These are phyloP conservation scores for Brachionus rotundiformis DNA, from an alignment of 1,140 invertebrate species.

Conservation along the genomic window DNA sequence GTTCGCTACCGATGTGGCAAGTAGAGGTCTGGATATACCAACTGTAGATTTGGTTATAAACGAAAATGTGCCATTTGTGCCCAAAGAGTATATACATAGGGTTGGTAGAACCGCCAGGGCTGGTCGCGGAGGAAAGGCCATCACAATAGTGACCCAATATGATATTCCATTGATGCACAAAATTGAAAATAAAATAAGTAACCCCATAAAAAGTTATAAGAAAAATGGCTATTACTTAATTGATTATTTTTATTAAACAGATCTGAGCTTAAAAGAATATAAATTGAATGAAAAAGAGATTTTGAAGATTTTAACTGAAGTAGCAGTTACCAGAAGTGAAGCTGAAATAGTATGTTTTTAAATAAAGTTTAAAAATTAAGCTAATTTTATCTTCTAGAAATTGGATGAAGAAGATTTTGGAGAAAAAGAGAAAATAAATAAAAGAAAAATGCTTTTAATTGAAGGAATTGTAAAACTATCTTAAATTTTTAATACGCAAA, in stretches of 20 bases:
- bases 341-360: conserved; percentile 41
- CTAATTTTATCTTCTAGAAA: conserved; percentile 32
- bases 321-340: conserved; percentile 43
- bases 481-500: no score
- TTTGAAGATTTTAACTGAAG: conserved; percentile 49
- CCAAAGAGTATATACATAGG: conserved; percentile 64
- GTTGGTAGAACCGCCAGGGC: conserved; percentile 64
- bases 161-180: conserved; percentile 82
- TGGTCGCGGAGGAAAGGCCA: conserved; percentile 67
- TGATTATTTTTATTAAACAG: background rate
- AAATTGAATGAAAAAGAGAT: conserved; percentile 52
- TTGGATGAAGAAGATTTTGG: conserved; percentile 52
- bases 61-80: conserved; percentile 64
- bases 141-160: conserved; percentile 86
- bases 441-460: conserved; percentile 50
- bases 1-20: conserved; percentile 64
- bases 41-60: conserved; percentile 65
- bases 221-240: background rate
- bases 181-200: conserved; percentile 80
- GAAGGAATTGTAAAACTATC: conserved; percentile 46
- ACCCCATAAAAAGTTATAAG: conserved; percentile 51
- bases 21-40: conserved; percentile 65
- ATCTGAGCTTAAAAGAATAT: conserved; percentile 31
- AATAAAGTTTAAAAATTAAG: background rate
- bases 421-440: conserved; percentile 50